A percentile compares a stretch with the other conserved stretches of the same genome.
phyloP scores from a whole-genome alignment of 2,797 vertebrate species.

The Aplochiton taeniatus region DNA sequence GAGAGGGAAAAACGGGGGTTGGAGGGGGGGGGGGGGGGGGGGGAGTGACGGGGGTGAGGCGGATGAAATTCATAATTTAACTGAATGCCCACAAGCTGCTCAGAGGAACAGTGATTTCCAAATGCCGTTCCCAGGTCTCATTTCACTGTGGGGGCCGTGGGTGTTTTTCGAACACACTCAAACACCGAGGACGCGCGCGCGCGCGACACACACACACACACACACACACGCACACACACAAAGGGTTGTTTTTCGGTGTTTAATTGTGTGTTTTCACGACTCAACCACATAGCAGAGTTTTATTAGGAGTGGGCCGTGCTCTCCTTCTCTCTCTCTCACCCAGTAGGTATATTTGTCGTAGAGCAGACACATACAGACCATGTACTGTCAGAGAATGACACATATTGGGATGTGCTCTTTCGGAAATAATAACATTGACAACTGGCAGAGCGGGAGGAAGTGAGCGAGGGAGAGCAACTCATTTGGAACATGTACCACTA shows the following conservation, averaged over 20 bases:
- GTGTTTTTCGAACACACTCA: conserved; percentile 37
- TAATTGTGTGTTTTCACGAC: no score
- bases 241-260: no score
- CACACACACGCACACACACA: conserved; percentile 3
- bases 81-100: conserved; percentile 68
- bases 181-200: background rate
- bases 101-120: conserved; percentile 64
- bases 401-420: conserved; percentile 68
- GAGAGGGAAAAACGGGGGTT: background rate
- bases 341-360: conserved; percentile 5
- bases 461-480: conserved; percentile 55
- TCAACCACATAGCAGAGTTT: no score
- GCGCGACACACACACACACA: background rate
- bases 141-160: conserved; percentile 47
- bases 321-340: background rate
- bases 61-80: conserved; percentile 73
- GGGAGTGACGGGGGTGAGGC: conserved; percentile 33
- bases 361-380: background rate
- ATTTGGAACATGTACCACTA: conserved; percentile 66
- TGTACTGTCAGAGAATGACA: conserved; percentile 31
- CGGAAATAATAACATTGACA: conserved; percentile 75
- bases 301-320: no score
- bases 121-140: conserved; percentile 55
- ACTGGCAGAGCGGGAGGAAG: conserved; percentile 55
- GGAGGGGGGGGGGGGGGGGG: background rate